These are phyloP conservation scores for Caenorhabditis elegans DNA, from an alignment of 1,140 invertebrate genomes.

Conservation along the genomic window WBcel235 BX284603.4:8238001-8238500, in stretches of 20 bases:
- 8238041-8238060: not conserved
- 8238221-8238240: not conserved
- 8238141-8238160: not conserved
- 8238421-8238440: not conserved
- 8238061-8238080: too few relatives aligned
- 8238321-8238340: not conserved
- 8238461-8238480: not conserved
- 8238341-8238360: not conserved
- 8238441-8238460: not conserved
- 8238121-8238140: not conserved
- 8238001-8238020: slow-evolving; percentile 5
- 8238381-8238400: not conserved
- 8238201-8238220: not conserved
- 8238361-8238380: not conserved
- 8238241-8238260: not conserved
- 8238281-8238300: slow-evolving; percentile 17
- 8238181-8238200: not conserved
- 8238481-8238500: not conserved
- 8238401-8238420: not conserved
- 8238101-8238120: not conserved
- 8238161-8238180: too few relatives aligned
- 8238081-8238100: too few relatives aligned
- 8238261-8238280: not conserved
- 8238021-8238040: not conserved
- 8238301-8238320: slow-evolving; percentile 8